A percentile compares a stretch with the other conserved stretches of the same genome.
phyloP scores from a whole-genome alignment of 2,888 invertebrate genomes.

The Drosophila prostipennis region DNA sequence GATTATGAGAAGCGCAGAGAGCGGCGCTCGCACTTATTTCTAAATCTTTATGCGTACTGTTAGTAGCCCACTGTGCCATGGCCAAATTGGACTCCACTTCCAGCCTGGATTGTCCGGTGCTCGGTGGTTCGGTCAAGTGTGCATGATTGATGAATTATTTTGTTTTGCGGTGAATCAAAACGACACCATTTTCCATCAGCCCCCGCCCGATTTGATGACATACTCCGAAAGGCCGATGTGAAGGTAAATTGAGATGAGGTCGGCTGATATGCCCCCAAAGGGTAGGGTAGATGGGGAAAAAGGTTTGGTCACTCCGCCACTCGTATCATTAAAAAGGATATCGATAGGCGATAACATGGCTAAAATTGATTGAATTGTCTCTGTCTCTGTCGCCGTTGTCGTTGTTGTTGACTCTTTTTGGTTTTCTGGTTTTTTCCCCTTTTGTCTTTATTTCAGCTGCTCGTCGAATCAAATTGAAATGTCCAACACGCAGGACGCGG shows the following conservation, averaged over 20 bases:
- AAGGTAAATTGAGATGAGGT: slow-evolving; percentile 48
- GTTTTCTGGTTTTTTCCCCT: slow-evolving; percentile 34
- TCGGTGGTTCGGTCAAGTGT: slow-evolving; percentile 69
- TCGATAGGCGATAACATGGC: slow-evolving; percentile 70
- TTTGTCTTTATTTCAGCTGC: slow-evolving; percentile 58
- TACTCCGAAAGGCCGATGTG: slow-evolving; percentile 38
- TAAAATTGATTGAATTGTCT: slow-evolving; percentile 76
- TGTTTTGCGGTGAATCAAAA: slow-evolving; percentile 80
- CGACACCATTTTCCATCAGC: slow-evolving; percentile 63
- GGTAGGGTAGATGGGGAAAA: no score
- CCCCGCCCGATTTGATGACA: slow-evolving; percentile 62
- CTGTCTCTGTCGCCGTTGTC: slow-evolving; percentile 58
- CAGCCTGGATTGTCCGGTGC: slow-evolving; percentile 9
- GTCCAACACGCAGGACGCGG: slow-evolving; percentile 51
- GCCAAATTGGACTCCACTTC: slow-evolving; percentile 3
- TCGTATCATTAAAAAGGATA: slow-evolving; percentile 75
- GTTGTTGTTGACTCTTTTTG: slow-evolving; percentile 39
- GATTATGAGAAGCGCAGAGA: not conserved
- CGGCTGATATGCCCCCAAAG: slow-evolving; percentile 14
- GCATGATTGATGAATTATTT: slow-evolving; percentile 80
- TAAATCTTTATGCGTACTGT: no score
- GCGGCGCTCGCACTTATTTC: not conserved
- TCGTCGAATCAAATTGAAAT: slow-evolving; percentile 68
- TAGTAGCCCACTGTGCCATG: slow-evolving; percentile 3
- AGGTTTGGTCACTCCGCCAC: slow-evolving; percentile 64